Evolutionary conservation across 1,140 invertebrate genomes (phyloP).

Genomic region (Pseudobourletiella spinata): DNA sequence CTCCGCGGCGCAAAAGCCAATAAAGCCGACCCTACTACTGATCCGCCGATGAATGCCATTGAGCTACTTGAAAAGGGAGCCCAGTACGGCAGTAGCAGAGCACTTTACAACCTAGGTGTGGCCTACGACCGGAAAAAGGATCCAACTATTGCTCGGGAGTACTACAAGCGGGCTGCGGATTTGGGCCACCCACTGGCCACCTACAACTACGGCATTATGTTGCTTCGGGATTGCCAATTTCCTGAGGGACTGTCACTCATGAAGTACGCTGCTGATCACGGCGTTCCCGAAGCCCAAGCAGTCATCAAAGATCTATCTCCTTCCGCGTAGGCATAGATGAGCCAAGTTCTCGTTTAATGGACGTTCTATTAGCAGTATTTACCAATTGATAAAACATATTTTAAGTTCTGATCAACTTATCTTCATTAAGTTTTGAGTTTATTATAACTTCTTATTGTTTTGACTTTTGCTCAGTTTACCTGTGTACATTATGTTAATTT

Average conservation of each 20-base stretch:
- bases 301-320: conserved; percentile 10
- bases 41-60: conserved; percentile 16
- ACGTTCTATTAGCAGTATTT: too few species aligned
- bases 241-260: conserved; percentile 19
- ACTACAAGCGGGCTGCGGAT: conserved; percentile 21
- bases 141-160: conserved; percentile 17
- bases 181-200: conserved; percentile 30
- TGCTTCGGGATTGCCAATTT: conserved; percentile 14
- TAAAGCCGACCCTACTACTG: too few species aligned
- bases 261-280: conserved; percentile 23
- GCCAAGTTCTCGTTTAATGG: too few species aligned
- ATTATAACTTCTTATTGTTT: too few species aligned
- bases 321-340: too few species aligned
- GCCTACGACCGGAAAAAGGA: conserved; percentile 29
- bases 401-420: too few species aligned
- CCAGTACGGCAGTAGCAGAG: conserved; percentile 25
- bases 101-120: conserved; percentile 33
- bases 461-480: too few species aligned
- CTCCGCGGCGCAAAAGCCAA: not conserved
- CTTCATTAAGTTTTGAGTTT: too few species aligned
- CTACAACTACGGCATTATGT: conserved; percentile 27
- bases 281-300: conserved; percentile 26
- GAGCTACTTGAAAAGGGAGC: conserved; percentile 27
- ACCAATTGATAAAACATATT: too few species aligned
- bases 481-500: too few species aligned